These are phyloP conservation scores for Anguilla obscura DNA, from an alignment of 2,797 vertebrate species.

Conservation along the genomic window DNA sequence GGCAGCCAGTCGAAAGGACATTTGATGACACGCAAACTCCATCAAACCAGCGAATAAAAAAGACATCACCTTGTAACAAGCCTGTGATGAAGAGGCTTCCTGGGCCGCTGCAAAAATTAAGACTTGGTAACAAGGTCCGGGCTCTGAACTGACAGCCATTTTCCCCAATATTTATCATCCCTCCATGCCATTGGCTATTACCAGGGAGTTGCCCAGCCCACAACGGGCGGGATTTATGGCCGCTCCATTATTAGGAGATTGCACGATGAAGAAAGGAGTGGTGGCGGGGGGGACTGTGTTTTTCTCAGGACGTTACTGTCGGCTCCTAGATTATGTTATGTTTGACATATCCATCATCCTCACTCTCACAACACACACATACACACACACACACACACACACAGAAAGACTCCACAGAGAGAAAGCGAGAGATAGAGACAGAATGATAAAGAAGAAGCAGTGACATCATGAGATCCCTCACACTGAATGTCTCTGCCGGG, in stretches of 20 bases:
- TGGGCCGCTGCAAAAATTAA: conserved; percentile 86
- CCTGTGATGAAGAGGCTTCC: conserved; percentile 84
- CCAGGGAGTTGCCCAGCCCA: conserved; percentile 71
- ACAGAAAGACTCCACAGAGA: conserved; percentile 41
- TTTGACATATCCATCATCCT: conserved; percentile 94
- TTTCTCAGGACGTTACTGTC: conserved; percentile 88
- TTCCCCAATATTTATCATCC: conserved; percentile 91
- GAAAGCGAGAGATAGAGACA: conserved; percentile 55
- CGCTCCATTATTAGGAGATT: conserved; percentile 90
- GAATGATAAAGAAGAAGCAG: conserved; percentile 63
- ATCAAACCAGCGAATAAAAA: conserved; percentile 85
- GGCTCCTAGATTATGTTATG: conserved; percentile 87
- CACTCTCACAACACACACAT: conserved; percentile 59
- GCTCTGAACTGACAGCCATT: conserved; percentile 87
- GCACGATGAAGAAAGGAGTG: conserved; percentile 69
- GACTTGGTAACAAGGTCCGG: conserved; percentile 87
- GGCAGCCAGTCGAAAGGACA: conserved; percentile 81
- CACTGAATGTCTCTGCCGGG: conserved; percentile 92
- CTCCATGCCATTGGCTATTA: conserved; percentile 80
- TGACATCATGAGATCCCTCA: conserved; percentile 98
- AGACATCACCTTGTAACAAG: conserved; percentile 89
- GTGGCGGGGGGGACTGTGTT: conserved; percentile 76
- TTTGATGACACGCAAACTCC: conserved; percentile 82
- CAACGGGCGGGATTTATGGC: conserved; percentile 91
- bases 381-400: background rate